A percentile compares a stretch with the other conserved stretches of the same genome.
Evolutionary conservation across 2,888 invertebrate genomes (phyloP).

Genomic region (Augochlorella aurata): DNA sequence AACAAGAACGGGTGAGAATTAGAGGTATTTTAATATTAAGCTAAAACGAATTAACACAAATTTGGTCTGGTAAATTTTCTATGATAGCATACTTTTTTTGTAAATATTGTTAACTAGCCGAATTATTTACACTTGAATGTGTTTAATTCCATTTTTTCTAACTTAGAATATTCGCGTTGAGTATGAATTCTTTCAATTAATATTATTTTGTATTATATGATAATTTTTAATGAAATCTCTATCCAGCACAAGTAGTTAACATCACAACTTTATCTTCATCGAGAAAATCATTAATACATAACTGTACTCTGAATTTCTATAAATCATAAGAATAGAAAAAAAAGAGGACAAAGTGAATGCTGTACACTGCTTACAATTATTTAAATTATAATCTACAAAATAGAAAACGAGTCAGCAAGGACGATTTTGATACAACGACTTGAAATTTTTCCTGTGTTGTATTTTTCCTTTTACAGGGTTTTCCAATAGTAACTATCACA

Average conservation of each 20-base stretch:
- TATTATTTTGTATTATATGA: too few species aligned
- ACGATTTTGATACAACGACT: not conserved
- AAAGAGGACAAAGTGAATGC: not conserved
- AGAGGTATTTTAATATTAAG: too few species aligned
- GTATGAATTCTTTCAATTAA: too few species aligned
- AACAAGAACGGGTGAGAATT: too few species aligned
- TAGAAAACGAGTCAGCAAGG: not conserved
- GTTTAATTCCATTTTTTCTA: too few species aligned
- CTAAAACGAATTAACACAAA: too few species aligned
- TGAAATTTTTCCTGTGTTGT: not conserved
- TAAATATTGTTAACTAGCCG: too few species aligned
- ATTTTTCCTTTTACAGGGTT: not conserved
- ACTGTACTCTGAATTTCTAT: not conserved
- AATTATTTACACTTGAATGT: too few species aligned
- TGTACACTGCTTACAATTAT: not conserved
- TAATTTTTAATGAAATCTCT: not conserved
- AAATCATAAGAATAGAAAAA: not conserved
- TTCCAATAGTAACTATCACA: too few species aligned
- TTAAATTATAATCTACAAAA: not conserved
- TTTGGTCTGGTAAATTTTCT: too few species aligned
- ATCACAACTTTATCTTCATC: not conserved
- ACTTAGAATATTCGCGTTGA: not conserved
- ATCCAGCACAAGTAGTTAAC: not conserved
- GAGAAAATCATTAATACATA: too few species aligned
- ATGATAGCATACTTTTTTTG: too few species aligned